Conservation (phyloP, 2,113 vertebrate genomes). For the Zosterops lateralis region DNA sequence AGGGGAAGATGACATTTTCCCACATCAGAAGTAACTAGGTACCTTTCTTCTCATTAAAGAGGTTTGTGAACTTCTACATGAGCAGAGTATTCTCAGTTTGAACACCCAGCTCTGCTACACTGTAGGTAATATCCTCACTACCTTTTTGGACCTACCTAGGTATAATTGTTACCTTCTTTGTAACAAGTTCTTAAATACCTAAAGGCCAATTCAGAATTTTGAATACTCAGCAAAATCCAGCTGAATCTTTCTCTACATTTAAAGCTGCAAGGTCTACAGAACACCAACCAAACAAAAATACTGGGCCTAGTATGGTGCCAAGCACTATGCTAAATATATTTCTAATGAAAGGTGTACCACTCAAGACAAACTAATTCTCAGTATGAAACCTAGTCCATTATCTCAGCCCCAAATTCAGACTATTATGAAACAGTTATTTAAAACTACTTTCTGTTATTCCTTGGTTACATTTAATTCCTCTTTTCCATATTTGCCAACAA, state of each 20-base stretch:
- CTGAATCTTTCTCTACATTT: not conserved
- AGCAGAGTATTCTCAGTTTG: not conserved
- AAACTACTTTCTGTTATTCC: slow-evolving; percentile 15
- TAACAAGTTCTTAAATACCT: not conserved
- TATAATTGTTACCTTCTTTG: not conserved
- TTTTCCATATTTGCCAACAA: not conserved
- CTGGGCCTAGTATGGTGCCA: not conserved
- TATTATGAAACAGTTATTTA: slow-evolving; percentile 15
- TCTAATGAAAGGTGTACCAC: not conserved
- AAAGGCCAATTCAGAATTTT: not conserved
- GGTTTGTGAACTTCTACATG: not conserved
- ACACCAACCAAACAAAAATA: not conserved
- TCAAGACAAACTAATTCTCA: not conserved
- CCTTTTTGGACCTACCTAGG: not conserved
- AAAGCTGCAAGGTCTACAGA: not conserved
- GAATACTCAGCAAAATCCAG: not conserved
- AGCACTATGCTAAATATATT: not conserved
- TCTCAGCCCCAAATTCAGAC: not conserved
- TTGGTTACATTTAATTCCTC: slow-evolving; percentile 10
- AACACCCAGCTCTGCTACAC: not conserved
- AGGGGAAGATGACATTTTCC: not conserved
- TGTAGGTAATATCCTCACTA: not conserved
- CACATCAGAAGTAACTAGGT: not conserved
- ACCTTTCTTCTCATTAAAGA: not conserved
- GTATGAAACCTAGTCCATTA: not conserved